Base-by-base conservation (phyloP, 2,797 vertebrate genomes). In the Rhynchotus rufescens region DNA sequence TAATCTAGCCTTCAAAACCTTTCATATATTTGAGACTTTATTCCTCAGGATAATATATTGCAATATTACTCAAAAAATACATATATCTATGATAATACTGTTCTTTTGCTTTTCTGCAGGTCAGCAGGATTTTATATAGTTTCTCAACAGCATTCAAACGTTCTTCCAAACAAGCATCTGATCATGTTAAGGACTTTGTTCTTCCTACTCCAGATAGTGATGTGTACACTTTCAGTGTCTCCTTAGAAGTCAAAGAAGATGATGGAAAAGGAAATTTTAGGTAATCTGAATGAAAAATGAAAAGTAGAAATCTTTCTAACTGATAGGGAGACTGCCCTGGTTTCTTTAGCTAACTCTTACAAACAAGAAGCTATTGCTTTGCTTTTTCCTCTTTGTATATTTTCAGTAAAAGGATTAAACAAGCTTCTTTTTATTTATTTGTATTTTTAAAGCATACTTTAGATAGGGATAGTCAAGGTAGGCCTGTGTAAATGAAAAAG, bases 221-320 rank as follows among this genome's bases (percentile, higher is more conserved):
- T 83, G 97, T 99, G 21, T 99, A 98, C 95, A 98, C 98, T 86
- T 99, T 99, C 96, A 98, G 96, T 30, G 99, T 99, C 87, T 98
- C 99, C 8, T 95, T 99, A 83, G 99, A 99, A 97, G 98, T 99
- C 92, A 99, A 98, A 95, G 99, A 99, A 97, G 99, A 99, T 60
- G 99, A 99, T 87, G 98, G 99, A 86, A 99, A 99, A 97, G 99
- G 99, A 93, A 99, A 99, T 97, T 99, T 98, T 96, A 99, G 99
- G 99, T 99, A 96, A 97, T 76, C 61, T 73, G 81, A 75, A 23
- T 52, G 79, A 30, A 52, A 86, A 72, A 44, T 38, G 75, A 49
- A 66, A 88, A 79, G 28, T 40, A 79, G 22, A 75, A 51, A 49
- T 62, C 5, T 25, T 11, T 51, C 25, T 65, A 77, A 2, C 34